These are phyloP conservation scores for Eulithis testata DNA, from an alignment of 2,888 invertebrate species.

Conservation along the genomic window DNA sequence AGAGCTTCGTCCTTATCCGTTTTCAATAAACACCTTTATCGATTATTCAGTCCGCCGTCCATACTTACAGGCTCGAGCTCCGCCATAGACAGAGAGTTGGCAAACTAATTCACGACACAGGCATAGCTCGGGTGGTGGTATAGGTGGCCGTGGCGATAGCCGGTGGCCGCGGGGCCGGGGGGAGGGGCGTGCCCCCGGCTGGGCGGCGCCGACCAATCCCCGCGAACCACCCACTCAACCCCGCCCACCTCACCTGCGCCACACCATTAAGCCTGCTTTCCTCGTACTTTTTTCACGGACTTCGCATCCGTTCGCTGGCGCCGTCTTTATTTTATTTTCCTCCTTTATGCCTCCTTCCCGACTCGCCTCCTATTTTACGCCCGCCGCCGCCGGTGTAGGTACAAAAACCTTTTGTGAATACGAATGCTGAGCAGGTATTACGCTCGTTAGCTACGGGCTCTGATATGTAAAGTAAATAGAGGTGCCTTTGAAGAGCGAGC, in stretches of 20 bases:
- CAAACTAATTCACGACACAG: constrained; percentile 85
- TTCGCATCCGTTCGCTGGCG: constrained; percentile 80
- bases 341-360: constrained; percentile 82
- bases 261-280: constrained; percentile 80
- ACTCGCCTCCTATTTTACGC: constrained; percentile 82
- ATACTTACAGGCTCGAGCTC: constrained; percentile 82
- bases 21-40: constrained; percentile 85
- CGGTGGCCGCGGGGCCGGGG: constrained; percentile 70
- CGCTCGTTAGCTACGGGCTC: constrained; percentile 79
- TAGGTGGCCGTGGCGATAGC: constrained; percentile 80
- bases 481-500: constrained; percentile 54
- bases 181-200: constrained; percentile 75
- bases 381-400: constrained; percentile 78
- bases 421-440: constrained; percentile 82
- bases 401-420: constrained; percentile 83
- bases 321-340: constrained; percentile 84
- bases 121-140: constrained; percentile 81
- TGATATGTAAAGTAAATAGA: constrained; percentile 83
- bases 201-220: constrained; percentile 82
- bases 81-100: constrained; percentile 84
- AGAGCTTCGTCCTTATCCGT: constrained; percentile 81
- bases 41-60: constrained; percentile 83
- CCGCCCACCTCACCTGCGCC: constrained; percentile 84
- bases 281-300: constrained; percentile 82
- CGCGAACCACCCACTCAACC: constrained; percentile 74